Evolutionary conservation across 2,113 vertebrate genomes (phyloP).

Genomic region (Pseudonaja textilis): DNA sequence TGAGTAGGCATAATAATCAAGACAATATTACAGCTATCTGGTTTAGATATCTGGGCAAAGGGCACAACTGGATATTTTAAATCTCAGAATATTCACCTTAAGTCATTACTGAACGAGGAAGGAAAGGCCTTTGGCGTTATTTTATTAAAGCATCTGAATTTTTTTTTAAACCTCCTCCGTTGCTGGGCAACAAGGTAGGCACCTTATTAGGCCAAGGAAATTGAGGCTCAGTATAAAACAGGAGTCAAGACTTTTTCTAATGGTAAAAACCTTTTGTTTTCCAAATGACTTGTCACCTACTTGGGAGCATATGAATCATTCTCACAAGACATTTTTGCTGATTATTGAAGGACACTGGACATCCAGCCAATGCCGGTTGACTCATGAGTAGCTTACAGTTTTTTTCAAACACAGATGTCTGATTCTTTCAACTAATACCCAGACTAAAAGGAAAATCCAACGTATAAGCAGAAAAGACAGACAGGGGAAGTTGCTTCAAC

Average conservation of each 20-base stretch:
- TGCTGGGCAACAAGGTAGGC: not conserved
- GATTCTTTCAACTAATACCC: not conserved
- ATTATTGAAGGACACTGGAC: fast-evolving
- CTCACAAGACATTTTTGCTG: constrained; percentile 38
- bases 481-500: not conserved
- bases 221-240: not conserved
- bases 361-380: not conserved
- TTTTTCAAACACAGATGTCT: not conserved
- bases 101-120: not conserved
- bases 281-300: not conserved
- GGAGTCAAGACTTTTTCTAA: not conserved
- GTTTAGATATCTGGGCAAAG: not conserved
- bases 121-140: not conserved
- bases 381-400: constrained; percentile 37
- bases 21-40: not conserved
- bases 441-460: fast-evolving
- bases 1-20: not conserved
- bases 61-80: not conserved
- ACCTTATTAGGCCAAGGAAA: not conserved
- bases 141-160: not conserved
- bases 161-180: not conserved
- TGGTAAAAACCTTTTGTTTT: not conserved
- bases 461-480: not conserved
- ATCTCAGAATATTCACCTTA: not conserved
- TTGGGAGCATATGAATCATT: constrained; percentile 35